A percentile compares a stretch with the other conserved stretches of the same genome.
These are phyloP conservation scores for Xiphorhynchus erythropygius DNA, from an alignment of 2,797 vertebrate genomes.

Conservation along the genomic window DNA sequence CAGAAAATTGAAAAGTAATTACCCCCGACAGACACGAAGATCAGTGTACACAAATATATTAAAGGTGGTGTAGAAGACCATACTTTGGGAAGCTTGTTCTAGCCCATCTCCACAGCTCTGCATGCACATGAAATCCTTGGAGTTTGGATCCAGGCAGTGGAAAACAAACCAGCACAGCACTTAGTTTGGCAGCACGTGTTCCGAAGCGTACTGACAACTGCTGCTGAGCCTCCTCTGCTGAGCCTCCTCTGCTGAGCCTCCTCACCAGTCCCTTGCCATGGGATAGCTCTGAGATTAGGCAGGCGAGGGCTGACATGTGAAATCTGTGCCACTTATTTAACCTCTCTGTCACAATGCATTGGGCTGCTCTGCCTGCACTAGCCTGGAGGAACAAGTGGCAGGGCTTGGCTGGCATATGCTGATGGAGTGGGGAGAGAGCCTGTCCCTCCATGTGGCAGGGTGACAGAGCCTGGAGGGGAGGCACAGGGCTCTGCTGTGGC, in stretches of 20 bases:
- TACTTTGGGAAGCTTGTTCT: background rate
- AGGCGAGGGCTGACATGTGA: slow-evolving; percentile 24
- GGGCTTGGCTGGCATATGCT: background rate
- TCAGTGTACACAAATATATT: background rate
- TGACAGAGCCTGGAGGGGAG: background rate
- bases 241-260: background rate
- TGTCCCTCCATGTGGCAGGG: background rate
- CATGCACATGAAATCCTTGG: fast-evolving
- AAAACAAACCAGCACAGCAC: background rate
- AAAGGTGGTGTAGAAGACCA: background rate
- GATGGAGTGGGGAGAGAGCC: background rate
- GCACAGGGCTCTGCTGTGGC: background rate
- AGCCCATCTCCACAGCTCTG: background rate
- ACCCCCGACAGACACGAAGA: background rate
- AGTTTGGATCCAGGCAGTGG: background rate
- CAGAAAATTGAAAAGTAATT: background rate
- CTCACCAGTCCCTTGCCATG: background rate
- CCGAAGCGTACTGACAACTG: background rate
- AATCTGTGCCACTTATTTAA: slow-evolving; percentile 53
- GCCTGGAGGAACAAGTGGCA: background rate
- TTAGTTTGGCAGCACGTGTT: background rate
- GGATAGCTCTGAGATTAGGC: slow-evolving; percentile 10
- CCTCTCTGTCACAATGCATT: slow-evolving; percentile 29
- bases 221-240: background rate
- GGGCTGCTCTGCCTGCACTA: background rate